Evolutionary conservation across 2,113 vertebrate genomes (phyloP).

Genomic region (Protobothrops mucrosquamatus): DNA sequence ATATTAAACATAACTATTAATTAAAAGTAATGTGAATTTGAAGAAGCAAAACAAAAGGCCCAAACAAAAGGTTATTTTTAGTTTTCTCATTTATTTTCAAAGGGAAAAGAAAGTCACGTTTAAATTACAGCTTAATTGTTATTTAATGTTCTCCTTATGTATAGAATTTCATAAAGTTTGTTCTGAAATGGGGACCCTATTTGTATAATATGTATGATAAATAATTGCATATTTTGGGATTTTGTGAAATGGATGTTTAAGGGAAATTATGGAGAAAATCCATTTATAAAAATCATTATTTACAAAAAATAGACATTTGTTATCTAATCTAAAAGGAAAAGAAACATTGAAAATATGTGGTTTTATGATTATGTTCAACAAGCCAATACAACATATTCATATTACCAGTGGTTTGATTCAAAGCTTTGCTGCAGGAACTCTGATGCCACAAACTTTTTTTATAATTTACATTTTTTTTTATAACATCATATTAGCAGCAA

Average conservation of each 20-base stretch:
- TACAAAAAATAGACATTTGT: slow-evolving; percentile 71
- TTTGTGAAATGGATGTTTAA: slow-evolving; percentile 66
- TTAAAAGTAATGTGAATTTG: neutral
- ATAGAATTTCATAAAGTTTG: slow-evolving; percentile 74
- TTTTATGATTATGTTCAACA: slow-evolving; percentile 65
- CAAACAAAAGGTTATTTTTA: slow-evolving; percentile 20
- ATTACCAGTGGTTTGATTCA: slow-evolving; percentile 61
- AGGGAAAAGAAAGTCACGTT: slow-evolving; percentile 69
- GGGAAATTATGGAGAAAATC: slow-evolving; percentile 59
- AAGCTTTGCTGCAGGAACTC: slow-evolving; percentile 44
- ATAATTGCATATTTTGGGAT: slow-evolving; percentile 91
- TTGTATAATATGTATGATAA: slow-evolving; percentile 66
- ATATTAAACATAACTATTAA: neutral
- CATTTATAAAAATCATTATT: slow-evolving; percentile 74
- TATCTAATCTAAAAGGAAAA: slow-evolving; percentile 78
- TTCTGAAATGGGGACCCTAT: slow-evolving; percentile 73
- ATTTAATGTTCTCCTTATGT: slow-evolving; percentile 74
- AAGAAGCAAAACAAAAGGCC: slow-evolving; percentile 1
- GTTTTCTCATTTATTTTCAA: slow-evolving; percentile 84
- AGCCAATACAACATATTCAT: slow-evolving; percentile 66
- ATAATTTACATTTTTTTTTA: slow-evolving; percentile 54
- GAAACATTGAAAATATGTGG: slow-evolving; percentile 70
- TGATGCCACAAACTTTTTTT: slow-evolving; percentile 46
- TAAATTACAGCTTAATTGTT: slow-evolving; percentile 70
- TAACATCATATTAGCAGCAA: slow-evolving; percentile 59